Percentiles rank a stretch among this genome's conserved stretches.
These are phyloP conservation scores for Phaetusa simplex DNA, from an alignment of 2,113 vertebrate species.

Conservation along the genomic window DNA sequence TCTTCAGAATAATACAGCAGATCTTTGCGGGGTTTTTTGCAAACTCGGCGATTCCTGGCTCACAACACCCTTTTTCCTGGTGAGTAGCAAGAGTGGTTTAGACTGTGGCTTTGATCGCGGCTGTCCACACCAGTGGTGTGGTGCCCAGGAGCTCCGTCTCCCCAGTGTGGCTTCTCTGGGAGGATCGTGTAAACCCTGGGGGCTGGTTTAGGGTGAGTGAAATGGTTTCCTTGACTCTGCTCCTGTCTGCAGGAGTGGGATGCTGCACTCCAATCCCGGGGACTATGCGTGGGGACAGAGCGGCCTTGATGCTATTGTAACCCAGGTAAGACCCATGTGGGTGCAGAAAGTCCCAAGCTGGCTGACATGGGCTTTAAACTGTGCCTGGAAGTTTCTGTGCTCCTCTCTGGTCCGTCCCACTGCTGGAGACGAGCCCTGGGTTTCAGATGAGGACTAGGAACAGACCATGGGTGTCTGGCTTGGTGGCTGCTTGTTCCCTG, in stretches of 20 bases:
- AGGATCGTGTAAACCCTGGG: neutral
- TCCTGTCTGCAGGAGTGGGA: constrained; percentile 83
- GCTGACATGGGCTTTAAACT: neutral
- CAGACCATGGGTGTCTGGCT: neutral
- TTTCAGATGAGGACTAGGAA: accelerated
- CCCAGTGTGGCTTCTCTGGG: neutral
- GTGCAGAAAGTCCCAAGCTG: neutral
- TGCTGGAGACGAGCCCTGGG: neutral
- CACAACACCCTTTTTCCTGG: constrained; percentile 90
- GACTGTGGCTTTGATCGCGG: neutral
- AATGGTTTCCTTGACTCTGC: neutral
- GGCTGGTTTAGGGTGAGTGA: neutral
- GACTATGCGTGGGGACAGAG: constrained; percentile 98
- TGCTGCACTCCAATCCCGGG: constrained; percentile 95
- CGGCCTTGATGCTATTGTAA: constrained; percentile 94
- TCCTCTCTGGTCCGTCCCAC: too few species aligned
- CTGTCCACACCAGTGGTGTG: neutral
- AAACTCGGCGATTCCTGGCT: constrained; percentile 88
- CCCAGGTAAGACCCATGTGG: constrained; percentile 82
- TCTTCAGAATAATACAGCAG: constrained; percentile 91
- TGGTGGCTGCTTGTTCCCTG: neutral
- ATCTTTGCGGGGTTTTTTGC: constrained; percentile 95
- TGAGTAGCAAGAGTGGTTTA: constrained; percentile 60
- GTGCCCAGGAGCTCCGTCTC: neutral
- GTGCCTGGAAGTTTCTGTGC: neutral